These are phyloP conservation scores for Papilio polyxenes DNA, from an alignment of 1,140 invertebrate genomes.

Conservation along the genomic window DNA sequence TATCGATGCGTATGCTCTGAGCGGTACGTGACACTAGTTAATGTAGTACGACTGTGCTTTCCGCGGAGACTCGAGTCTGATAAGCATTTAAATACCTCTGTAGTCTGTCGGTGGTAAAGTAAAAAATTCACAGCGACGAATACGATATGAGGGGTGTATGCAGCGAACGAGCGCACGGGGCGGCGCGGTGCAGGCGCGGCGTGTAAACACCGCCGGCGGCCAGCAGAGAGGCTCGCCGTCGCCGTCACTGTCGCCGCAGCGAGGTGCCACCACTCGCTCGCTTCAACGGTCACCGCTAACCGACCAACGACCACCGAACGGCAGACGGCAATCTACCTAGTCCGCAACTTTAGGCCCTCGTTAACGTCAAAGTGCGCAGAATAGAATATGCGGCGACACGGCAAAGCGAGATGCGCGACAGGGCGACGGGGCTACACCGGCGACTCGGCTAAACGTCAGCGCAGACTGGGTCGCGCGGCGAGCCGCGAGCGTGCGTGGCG, in stretches of 20 bases:
- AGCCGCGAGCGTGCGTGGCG: slow-evolving; percentile 70
- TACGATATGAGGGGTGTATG: slow-evolving; percentile 71
- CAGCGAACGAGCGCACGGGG: slow-evolving; percentile 62
- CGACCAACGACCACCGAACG: slow-evolving; percentile 43
- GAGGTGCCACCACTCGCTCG: slow-evolving; percentile 47
- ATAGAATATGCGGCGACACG: slow-evolving; percentile 59
- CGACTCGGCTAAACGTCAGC: slow-evolving; percentile 73
- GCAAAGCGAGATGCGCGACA: slow-evolving; percentile 51
- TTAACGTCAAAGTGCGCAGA: slow-evolving; percentile 61
- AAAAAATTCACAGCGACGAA: slow-evolving; percentile 76
- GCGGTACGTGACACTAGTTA: slow-evolving; percentile 69
- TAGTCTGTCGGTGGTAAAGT: slow-evolving; percentile 68
- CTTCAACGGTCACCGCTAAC: slow-evolving; percentile 47
- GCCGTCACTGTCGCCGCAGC: slow-evolving; percentile 51
- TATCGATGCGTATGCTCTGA: slow-evolving; percentile 73
- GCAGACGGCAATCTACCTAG: slow-evolving; percentile 44
- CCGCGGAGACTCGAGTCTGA: slow-evolving; percentile 66
- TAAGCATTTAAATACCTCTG: slow-evolving; percentile 77
- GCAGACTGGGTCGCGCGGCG: slow-evolving; percentile 73
- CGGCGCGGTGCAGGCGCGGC: slow-evolving; percentile 62
- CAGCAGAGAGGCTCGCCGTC: slow-evolving; percentile 48
- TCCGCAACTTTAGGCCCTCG: slow-evolving; percentile 45
- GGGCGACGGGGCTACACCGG: slow-evolving; percentile 61
- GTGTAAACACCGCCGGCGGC: slow-evolving; percentile 76
- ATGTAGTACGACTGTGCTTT: slow-evolving; percentile 72